Evolutionary conservation across 64 coral and sea anemone genomes (phyloP), one percentile per base, ranked within the genome.

Genomic region (Astreopora myriophthalma): DNA sequence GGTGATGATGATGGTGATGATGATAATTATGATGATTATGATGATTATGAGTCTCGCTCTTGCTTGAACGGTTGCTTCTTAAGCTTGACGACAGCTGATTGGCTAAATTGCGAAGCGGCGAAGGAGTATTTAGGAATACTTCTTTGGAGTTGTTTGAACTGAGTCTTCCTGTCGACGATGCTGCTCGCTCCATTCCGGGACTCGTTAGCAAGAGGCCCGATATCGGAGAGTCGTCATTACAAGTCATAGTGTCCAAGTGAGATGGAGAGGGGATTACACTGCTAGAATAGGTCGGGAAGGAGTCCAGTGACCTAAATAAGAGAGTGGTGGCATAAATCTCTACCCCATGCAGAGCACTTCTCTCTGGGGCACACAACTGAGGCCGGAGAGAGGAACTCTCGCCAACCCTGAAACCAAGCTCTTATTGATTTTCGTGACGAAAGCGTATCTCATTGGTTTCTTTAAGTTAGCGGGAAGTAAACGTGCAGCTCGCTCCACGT

Each of bases 71-170:
- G 65, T 24, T 37, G 22, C 34, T 83, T 26, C 79, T 32, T 22
- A 64, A 64, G 51, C 58, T 38, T 64, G 58, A 60, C 13, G 79
- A 64, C 9, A 83, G 34, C 29, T 83, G 79, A 83, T 35, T 63
- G 52, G 79, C 58, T 31, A 83, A 36, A 63, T 38, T 83, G 1
- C 79, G 79, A 22, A 83, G 57, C 32, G 52, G 58, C 9, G 52
- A 37, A 1, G 48, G 28, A 26, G 33, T 73, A 22, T 37, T 73
- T 22, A 73, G 16, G 29, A 83, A 83, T 22, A 83, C 79, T 23
- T 83, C 79, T 37, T 64, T 83, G 25, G 79, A 83, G 32, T 34
- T 61, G 25, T 46, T 51, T 4, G 57, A 64, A 38, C 51, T 65
- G 19, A 83, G 79, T 34, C 79, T 22, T 1, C 57, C 79, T 9